Evolutionary conservation across 2,113 vertebrate species (phyloP).

Genomic region (Passer montanus): DNA sequence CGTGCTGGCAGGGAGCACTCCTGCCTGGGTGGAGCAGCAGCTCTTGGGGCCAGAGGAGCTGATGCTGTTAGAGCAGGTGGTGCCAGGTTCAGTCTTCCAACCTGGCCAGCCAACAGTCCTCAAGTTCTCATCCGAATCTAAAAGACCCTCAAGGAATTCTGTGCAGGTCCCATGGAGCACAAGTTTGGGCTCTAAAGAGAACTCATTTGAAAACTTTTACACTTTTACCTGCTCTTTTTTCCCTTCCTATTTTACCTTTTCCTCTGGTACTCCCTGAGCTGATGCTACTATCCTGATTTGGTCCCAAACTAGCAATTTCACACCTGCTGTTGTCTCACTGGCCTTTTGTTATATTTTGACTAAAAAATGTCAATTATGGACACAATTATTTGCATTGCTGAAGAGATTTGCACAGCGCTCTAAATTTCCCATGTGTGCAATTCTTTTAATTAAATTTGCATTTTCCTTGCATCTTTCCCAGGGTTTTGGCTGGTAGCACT

Average conservation of each 20-base stretch:
- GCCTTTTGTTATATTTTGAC: neutral
- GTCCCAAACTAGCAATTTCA: neutral
- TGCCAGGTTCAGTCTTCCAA: neutral
- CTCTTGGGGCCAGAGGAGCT: rapidly evolving
- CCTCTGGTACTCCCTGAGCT: neutral
- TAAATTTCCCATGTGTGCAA: neutral
- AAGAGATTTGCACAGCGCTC: neutral
- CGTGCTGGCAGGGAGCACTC: rapidly evolving
- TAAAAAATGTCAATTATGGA: neutral
- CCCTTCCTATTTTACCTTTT: neutral
- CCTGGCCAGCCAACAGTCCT: neutral
- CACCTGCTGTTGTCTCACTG: neutral
- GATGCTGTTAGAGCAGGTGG: neutral
- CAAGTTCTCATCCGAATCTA: neutral
- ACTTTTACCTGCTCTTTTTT: neutral
- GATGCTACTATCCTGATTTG: neutral
- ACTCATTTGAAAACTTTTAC: neutral
- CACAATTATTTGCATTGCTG: neutral
- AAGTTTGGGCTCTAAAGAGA: neutral
- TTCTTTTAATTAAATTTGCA: constrained; percentile 18
- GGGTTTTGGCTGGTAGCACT: neutral
- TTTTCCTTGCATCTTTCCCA: neutral
- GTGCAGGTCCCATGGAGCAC: neutral
- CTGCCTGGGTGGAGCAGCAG: rapidly evolving
- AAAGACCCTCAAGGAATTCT: neutral